phyloP scores from a whole-genome alignment of 1,140 invertebrate species.

The Drosophila nasuta region DNA sequence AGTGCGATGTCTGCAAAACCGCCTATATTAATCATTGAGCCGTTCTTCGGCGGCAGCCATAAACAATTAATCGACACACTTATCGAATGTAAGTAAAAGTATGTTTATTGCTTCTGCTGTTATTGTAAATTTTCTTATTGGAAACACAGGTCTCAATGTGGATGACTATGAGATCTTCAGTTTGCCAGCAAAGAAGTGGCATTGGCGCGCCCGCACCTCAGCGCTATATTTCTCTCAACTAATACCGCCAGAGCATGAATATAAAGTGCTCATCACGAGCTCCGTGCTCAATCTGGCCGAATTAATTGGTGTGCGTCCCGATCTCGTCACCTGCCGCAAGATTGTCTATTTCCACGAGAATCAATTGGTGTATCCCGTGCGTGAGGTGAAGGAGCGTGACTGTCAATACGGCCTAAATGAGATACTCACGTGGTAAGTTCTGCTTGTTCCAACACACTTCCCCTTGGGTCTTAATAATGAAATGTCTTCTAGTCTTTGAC shows the following conservation, averaged over 20 bases:
- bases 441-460: not conserved
- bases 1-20: constrained; percentile 54
- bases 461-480: not conserved
- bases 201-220: constrained; percentile 90
- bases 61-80: constrained; percentile 88
- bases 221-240: constrained; percentile 88
- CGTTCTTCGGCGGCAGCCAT: constrained; percentile 91
- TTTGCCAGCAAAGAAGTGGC: constrained; percentile 91
- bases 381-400: constrained; percentile 89
- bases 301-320: constrained; percentile 88
- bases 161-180: constrained; percentile 85
- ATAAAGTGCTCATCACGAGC: constrained; percentile 88
- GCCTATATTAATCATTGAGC: constrained; percentile 86
- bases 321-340: constrained; percentile 87
- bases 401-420: constrained; percentile 93
- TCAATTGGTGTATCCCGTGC: constrained; percentile 90
- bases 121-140: not conserved
- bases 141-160: constrained; percentile 66
- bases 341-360: constrained; percentile 93
- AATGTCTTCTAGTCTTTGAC: no score
- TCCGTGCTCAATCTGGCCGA: constrained; percentile 91
- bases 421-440: constrained; percentile 88
- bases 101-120: not conserved
- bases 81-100: constrained; percentile 74
- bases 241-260: constrained; percentile 87